A percentile compares a stretch with the other conserved stretches of the same genome.
Evolutionary conservation across 2,113 vertebrate species (phyloP).

Genomic region (Delphinapterus leucas): DNA sequence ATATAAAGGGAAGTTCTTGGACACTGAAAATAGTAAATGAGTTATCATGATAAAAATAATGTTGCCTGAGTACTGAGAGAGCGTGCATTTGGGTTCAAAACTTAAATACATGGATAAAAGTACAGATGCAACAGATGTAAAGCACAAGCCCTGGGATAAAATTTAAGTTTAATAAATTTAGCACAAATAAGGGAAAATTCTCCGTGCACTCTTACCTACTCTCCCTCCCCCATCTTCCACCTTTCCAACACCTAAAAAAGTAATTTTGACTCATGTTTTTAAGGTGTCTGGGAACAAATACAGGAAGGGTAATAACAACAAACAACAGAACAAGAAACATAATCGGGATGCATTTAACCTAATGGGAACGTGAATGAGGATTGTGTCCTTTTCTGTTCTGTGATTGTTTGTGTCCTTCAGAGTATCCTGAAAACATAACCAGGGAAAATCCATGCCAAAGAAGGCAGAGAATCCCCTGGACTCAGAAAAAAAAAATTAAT

Average conservation of each 20-base stretch:
- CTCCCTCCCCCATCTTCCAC: conserved; percentile 26
- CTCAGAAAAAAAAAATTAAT: neutral
- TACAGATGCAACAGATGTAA: neutral
- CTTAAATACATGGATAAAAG: neutral
- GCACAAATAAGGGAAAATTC: neutral
- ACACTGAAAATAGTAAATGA: neutral
- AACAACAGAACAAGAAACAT: conserved; percentile 60
- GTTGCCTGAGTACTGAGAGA: neutral
- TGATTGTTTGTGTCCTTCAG: conserved; percentile 70
- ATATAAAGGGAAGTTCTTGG: neutral
- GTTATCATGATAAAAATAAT: neutral
- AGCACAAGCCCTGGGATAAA: neutral
- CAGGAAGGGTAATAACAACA: conserved; percentile 66
- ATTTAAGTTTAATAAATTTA: neutral
- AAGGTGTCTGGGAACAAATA: conserved; percentile 73
- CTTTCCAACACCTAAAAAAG: conserved; percentile 52
- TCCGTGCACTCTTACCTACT: neutral
- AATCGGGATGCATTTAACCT: conserved; percentile 23
- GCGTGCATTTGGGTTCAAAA: neutral
- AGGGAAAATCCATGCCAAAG: conserved; percentile 48
- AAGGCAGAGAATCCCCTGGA: conserved; percentile 17
- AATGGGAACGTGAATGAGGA: conserved; percentile 59
- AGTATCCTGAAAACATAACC: conserved; percentile 68
- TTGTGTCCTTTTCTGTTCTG: conserved; percentile 44
- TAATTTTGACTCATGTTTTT: conserved; percentile 55